Percentiles rank a stretch among this genome's conserved stretches.
Evolutionary conservation across 2,113 vertebrate genomes (phyloP).

Genomic region (Dolichotis patagonum): DNA sequence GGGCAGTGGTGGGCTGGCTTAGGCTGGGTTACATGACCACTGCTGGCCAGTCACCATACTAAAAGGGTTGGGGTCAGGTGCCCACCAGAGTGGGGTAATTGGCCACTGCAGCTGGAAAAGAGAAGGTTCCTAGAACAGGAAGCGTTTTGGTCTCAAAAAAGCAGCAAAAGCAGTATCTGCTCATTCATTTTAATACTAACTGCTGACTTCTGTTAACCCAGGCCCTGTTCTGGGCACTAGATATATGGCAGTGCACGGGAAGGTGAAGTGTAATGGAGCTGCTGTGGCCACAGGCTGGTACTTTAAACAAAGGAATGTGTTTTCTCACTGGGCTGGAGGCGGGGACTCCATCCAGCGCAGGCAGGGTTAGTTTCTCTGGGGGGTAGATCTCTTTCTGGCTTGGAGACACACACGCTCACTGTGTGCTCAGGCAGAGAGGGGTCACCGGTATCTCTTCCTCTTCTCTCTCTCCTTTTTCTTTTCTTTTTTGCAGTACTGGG

Average conservation of each 20-base stretch:
- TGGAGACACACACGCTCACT: neutral
- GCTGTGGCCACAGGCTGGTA: fast-evolving
- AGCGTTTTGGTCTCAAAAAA: neutral
- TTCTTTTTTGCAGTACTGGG: no score
- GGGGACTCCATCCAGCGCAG: neutral
- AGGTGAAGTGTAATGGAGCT: neutral
- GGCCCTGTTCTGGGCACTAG: neutral
- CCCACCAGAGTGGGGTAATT: no score
- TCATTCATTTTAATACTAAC: neutral
- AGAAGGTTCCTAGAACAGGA: neutral
- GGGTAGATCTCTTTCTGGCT: neutral
- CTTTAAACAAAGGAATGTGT: neutral
- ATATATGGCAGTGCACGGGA: neutral
- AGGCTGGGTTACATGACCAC: neutral
- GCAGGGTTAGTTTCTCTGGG: neutral
- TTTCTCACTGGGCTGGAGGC: neutral
- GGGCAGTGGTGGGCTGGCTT: neutral
- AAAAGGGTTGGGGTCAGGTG: no score
- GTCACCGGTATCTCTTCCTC: neutral
- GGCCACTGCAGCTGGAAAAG: neutral
- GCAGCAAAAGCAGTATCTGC: neutral
- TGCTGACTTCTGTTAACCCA: neutral
- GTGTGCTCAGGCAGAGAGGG: neutral
- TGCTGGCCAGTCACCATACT: neutral
- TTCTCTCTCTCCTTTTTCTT: neutral